Percentiles rank a stretch among this genome's conserved stretches.
These are phyloP conservation scores for Hippocampus abdominalis DNA, from an alignment of 2,113 vertebrate species.

Conservation along the genomic window DNA sequence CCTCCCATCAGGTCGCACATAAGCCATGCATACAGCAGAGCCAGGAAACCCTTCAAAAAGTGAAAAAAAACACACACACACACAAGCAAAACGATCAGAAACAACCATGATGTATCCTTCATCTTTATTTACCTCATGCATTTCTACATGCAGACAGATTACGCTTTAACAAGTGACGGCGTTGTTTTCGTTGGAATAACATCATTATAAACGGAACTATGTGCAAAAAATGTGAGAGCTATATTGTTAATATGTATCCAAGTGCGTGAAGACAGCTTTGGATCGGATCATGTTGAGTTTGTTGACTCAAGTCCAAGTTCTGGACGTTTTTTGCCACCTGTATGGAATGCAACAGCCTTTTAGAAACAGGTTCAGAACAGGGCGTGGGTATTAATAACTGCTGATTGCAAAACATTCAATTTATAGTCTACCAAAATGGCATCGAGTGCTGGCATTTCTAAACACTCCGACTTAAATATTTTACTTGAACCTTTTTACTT, in stretches of 20 bases:
- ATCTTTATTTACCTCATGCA: not conserved
- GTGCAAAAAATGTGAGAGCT: no score
- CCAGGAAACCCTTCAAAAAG: constrained; percentile 77
- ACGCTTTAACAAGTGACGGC: not conserved
- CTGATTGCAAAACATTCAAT: not conserved
- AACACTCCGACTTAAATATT: not conserved
- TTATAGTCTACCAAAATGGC: not conserved
- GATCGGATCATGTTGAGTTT: not conserved
- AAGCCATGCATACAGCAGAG: constrained; percentile 75
- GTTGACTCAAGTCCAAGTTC: not conserved
- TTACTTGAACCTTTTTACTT: no score
- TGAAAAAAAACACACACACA: not conserved
- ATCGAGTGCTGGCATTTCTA: not conserved
- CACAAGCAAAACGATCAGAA: not conserved
- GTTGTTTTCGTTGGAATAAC: no score
- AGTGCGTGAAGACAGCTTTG: no score
- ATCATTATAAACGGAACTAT: no score
- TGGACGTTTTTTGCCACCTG: no score
- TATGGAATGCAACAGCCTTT: not conserved
- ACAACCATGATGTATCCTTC: not conserved
- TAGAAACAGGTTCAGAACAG: not conserved
- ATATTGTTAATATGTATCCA: no score
- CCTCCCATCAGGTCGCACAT: constrained; percentile 76
- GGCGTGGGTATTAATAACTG: not conserved
- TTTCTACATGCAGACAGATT: not conserved